Evolutionary conservation across 2,888 invertebrate species (phyloP), one percentile per base, ranked within the genome.

Genomic region (Rhynchonema sp.): DNA sequence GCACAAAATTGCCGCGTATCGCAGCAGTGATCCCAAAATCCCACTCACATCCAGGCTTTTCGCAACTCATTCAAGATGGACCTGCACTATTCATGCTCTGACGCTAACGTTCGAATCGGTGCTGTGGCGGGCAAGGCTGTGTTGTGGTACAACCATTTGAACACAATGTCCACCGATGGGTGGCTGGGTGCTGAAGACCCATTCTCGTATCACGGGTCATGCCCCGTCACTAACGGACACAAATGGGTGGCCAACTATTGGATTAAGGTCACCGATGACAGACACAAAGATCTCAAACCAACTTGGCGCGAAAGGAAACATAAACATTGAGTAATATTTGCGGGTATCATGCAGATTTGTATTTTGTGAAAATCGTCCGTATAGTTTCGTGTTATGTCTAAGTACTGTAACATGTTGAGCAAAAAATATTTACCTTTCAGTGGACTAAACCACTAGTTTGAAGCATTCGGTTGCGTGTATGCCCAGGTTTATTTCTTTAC

Each of bases 201-300:
- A 2, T 64, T 59, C 58, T 65, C 68, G 1, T 59, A 65, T 30
- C 70, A 70, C 56, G 70, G 70, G 6, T 68, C 69, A 1, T 70
- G 70, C 62, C 68, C 69, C 0, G 67, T 70, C 13, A 60, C 55
- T 9, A 62, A 55, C 6, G 69, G 70, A 1, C 63, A 66, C 30
- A 70, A 70, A 62, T 70, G 70, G 70, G 67, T 69, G 26, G 70
- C 67, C 23, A 70, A 69, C 61, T 69, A 69, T 62, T 70, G 70
- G 70, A 66, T 70, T 55, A 69, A 66, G 60, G 62, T 64, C 1
- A 65, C 67, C 6, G 65, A 67, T 54, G 61, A 66, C 38, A 66
- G 66, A 61, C 13, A 27, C 9, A 28, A 13, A 3, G 58, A 58
- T 30, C 30, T 58, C 3, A 55, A 3, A 2, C 55, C 55, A 9